Percentiles rank a stretch among this genome's conserved stretches.
Conservation (phyloP, 2,113 vertebrate genomes). For the Thalassoma bifasciatum region DNA sequence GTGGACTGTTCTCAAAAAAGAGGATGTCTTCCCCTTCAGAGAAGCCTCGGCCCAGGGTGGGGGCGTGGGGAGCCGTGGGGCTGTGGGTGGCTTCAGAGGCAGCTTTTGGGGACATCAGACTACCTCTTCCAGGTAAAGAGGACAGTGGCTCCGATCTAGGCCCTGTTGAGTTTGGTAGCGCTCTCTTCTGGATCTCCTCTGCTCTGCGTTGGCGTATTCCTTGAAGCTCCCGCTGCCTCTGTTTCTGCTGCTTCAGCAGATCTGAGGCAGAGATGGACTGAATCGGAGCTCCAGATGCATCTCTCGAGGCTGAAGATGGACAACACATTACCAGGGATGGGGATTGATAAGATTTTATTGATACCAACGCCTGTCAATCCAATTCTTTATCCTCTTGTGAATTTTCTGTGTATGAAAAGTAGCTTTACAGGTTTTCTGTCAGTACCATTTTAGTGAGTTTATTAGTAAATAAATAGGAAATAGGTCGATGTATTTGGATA, state of each 20-base stretch:
- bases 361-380: no score
- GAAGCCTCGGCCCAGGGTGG: slow-evolving; percentile 89
- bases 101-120: slow-evolving; percentile 73
- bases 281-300: slow-evolving; percentile 63
- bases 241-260: slow-evolving; percentile 94
- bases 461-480: no score
- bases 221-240: slow-evolving; percentile 84
- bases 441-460: no score
- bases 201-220: slow-evolving; percentile 83
- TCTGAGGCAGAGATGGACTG: slow-evolving; percentile 91
- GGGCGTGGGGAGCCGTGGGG: slow-evolving; percentile 65
- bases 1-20: slow-evolving; percentile 86
- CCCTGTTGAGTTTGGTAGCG: slow-evolving; percentile 79
- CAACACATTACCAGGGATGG: neutral
- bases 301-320: slow-evolving; percentile 65
- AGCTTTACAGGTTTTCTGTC: no score
- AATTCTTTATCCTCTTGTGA: no score
- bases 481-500: no score
- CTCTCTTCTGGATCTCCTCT: slow-evolving; percentile 85
- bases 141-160: slow-evolving; percentile 2
- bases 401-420: no score
- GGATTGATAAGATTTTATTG: no score
- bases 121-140: slow-evolving; percentile 22
- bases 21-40: slow-evolving; percentile 90
- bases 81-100: slow-evolving; percentile 72